Evolutionary conservation across 2,797 vertebrate genomes (phyloP), one percentile per base, ranked within the genome.

Genomic region (Esox lucius): DNA sequence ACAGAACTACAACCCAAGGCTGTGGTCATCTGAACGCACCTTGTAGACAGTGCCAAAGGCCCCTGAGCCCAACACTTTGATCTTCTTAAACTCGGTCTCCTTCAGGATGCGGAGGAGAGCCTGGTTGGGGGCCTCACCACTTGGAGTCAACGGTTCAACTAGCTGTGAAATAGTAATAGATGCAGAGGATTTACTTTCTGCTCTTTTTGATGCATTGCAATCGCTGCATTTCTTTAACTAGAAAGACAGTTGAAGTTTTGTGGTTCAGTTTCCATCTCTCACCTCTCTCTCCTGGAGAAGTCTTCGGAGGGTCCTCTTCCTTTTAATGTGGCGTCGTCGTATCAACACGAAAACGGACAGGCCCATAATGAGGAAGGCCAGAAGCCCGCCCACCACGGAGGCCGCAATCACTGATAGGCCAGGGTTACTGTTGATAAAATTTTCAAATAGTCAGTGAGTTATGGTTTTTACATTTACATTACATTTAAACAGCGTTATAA

Each of bases 41-140:
- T 99, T 98, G 87, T 97, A 98, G 80, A 99, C 98, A 0, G 98
- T 99, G 76, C 98, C 98, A 69, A 99, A 99, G 13, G 98, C 98
- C 53, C 98, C 98, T 0, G 98, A 98, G 66, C 98, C 98, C 71
- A 99, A 92, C 61, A 99, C 96, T 91, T 98, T 99, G 83, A 95
- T 94, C 93, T 98, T 99, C 87, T 95, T 99, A 89, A 99, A 98
- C 87, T 99, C 98, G 0, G 96, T 97, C 87, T 99, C 98, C 89
- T 99, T 99, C 65, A 99, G 91, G 90, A 99, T 97, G 78, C 97
- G 93, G 79, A 99, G 91, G 74, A 98, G 94, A 68, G 98, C 98
- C 89, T 99, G 98, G 88, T 99, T 99, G 0, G 98, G 98, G 28
- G 97, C 96, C 89, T 99, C 94, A 49, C 98, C 98, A 0, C 98